Conservation (phyloP, 2,797 vertebrate genomes). For the Cheirogaleus major region DNA sequence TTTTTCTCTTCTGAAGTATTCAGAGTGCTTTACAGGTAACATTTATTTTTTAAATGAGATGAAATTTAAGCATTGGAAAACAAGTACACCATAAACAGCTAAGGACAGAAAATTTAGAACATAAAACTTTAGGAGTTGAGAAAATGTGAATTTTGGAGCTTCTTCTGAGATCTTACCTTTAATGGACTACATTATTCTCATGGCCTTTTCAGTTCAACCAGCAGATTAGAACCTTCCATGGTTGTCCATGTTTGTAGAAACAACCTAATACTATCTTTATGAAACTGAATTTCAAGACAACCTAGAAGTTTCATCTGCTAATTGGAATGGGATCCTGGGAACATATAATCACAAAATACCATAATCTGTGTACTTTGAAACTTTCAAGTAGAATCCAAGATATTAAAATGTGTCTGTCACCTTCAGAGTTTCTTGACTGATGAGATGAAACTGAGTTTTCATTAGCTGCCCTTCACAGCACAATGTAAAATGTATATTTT, state of each 20-base stretch:
- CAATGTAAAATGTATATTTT: conserved; percentile 9
- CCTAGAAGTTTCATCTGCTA: conserved; percentile 14
- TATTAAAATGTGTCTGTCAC: conserved; percentile 2
- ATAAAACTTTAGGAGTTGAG: neutral
- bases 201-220: neutral
- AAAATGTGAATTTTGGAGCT: neutral
- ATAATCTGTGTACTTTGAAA: neutral
- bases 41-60: neutral
- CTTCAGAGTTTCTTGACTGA: neutral
- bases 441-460: neutral
- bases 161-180: neutral
- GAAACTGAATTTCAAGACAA: conserved; percentile 25
- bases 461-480: neutral
- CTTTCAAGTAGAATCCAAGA: conserved; percentile 18
- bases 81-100: neutral
- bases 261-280: neutral
- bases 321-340: conserved; percentile 18
- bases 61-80: neutral
- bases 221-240: neutral
- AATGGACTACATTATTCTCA: neutral
- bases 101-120: neutral
- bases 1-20: neutral
- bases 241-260: neutral
- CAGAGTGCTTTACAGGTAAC: neutral
- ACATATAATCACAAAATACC: neutral